These are phyloP conservation scores for Pimephales promelas DNA, from an alignment of 2,113 vertebrate genomes.

Conservation along the genomic window DNA sequence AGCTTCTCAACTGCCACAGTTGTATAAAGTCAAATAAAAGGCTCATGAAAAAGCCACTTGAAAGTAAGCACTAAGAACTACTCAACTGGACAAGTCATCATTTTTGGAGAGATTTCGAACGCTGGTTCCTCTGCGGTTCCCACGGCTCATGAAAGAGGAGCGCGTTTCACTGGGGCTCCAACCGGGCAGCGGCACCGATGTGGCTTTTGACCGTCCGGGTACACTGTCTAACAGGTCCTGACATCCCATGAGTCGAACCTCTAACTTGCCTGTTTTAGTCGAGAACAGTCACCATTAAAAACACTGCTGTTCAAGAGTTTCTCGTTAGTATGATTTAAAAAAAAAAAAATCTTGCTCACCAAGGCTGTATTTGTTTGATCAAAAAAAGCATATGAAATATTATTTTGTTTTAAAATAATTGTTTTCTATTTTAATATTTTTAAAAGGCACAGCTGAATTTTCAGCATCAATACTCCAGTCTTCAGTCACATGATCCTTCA, in stretches of 20 bases:
- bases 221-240: constrained; percentile 97
- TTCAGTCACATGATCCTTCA: background rate
- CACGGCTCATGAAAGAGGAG: constrained; percentile 94
- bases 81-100: constrained; percentile 95
- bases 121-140: constrained; percentile 88
- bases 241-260: constrained; percentile 98
- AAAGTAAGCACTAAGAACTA: constrained; percentile 56
- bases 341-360: background rate
- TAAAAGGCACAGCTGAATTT: background rate
- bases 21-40: background rate
- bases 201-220: constrained; percentile 93
- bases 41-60: background rate
- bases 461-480: background rate
- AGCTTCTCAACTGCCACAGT: background rate
- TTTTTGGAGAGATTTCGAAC: constrained; percentile 91
- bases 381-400: background rate
- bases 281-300: background rate
- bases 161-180: constrained; percentile 97
- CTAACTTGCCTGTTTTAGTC: constrained; percentile 85
- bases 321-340: background rate
- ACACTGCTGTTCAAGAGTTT: background rate
- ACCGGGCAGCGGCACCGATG: constrained; percentile 86
- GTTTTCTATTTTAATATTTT: no score
- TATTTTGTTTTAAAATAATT: no score
- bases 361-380: background rate